These are phyloP conservation scores for Hirudo medicinalis DNA, from an alignment of 1,140 invertebrate species.

Conservation along the genomic window DNA sequence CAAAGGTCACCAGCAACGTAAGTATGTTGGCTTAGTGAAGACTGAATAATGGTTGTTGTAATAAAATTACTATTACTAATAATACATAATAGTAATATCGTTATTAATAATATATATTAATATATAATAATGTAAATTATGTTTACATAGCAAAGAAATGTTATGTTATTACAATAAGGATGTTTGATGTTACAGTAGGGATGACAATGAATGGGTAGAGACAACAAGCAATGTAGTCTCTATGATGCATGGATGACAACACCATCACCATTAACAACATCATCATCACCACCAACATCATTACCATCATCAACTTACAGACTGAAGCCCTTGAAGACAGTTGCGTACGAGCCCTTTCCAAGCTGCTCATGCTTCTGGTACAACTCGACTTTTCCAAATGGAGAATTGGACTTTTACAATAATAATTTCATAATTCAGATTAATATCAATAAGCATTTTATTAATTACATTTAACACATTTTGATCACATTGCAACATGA, in stretches of 20 bases:
- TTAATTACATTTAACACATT: no score
- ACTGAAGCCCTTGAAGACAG: conserved; percentile 93
- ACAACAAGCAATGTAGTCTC: not conserved
- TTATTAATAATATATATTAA: no score
- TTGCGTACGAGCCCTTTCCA: conserved; percentile 94
- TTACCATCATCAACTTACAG: conserved; percentile 54
- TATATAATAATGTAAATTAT: no score
- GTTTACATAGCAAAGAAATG: no score
- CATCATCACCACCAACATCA: not conserved
- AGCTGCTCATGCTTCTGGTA: conserved; percentile 78
- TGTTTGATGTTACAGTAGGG: not conserved
- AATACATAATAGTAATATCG: no score
- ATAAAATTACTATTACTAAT: no score
- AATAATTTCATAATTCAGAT: not conserved
- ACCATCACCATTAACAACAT: not conserved
- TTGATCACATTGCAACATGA: no score
- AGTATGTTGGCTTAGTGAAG: no score
- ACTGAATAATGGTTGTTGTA: no score
- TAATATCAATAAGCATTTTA: no score
- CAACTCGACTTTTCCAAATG: conserved; percentile 85
- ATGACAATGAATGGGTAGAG: not conserved
- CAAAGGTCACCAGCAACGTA: no score
- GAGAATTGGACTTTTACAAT: conserved; percentile 67
- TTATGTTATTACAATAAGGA: no score
- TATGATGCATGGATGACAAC: not conserved